Percentiles rank a stretch among this genome's conserved stretches.
Evolutionary conservation across 2,113 vertebrate genomes (phyloP).

Genomic region (Phyllostomus hastatus): DNA sequence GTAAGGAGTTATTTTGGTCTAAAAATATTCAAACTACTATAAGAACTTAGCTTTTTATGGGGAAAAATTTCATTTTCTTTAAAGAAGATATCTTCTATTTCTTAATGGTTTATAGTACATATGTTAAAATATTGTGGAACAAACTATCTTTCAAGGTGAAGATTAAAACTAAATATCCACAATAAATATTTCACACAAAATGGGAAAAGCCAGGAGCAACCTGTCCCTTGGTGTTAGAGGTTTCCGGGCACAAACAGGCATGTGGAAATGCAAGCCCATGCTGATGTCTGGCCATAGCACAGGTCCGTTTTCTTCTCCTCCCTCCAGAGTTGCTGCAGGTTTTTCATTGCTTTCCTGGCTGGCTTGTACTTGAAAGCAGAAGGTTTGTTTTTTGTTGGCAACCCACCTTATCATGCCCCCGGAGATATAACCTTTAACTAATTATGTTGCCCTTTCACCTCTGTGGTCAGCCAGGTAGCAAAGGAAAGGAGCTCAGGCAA

Average conservation of each 20-base stretch:
- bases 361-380: background rate
- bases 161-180: background rate
- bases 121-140: background rate
- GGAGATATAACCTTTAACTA: background rate
- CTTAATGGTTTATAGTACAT: background rate
- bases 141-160: background rate
- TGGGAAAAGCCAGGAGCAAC: background rate
- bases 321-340: background rate
- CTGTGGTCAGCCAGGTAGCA: background rate
- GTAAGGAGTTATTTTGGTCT: background rate
- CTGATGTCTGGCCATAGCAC: fast-evolving
- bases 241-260: background rate
- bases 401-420: background rate
- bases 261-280: background rate
- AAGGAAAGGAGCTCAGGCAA: background rate
- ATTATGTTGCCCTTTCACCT: background rate
- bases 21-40: background rate
- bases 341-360: background rate
- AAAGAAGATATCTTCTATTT: background rate
- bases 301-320: background rate
- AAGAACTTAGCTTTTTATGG: background rate
- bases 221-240: background rate
- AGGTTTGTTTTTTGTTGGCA: background rate
- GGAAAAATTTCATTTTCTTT: background rate
- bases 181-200: background rate